These are phyloP conservation scores for Psilopsiagon aurifrons DNA, from an alignment of 2,113 vertebrate species.

Conservation along the genomic window DNA sequence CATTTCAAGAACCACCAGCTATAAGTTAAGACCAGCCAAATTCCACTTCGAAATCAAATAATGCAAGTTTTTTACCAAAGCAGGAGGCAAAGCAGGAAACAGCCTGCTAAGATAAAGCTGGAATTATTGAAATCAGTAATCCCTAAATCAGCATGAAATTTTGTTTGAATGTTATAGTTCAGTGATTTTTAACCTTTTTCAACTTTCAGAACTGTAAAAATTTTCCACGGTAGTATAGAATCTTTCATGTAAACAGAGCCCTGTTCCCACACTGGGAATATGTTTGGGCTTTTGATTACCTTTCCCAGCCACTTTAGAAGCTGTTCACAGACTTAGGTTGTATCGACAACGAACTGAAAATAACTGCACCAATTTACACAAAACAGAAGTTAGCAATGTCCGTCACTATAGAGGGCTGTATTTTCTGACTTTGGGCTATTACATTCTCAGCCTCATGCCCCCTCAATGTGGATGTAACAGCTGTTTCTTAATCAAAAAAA, in stretches of 20 bases:
- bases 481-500: background rate
- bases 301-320: background rate
- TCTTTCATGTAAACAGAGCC: background rate
- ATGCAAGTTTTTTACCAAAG: background rate
- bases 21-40: background rate
- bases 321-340: background rate
- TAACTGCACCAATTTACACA: background rate
- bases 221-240: background rate
- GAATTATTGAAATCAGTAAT: constrained; percentile 14
- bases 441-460: background rate
- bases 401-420: accelerated
- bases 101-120: background rate
- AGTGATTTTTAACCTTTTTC: background rate
- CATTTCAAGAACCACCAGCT: constrained; percentile 13
- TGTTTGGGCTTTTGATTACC: background rate
- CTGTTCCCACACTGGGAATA: background rate
- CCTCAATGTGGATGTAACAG: background rate
- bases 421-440: background rate
- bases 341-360: background rate
- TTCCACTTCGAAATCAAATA: constrained; percentile 2
- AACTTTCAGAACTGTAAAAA: background rate
- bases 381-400: background rate
- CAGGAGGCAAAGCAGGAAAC: background rate
- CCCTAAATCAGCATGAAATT: background rate
- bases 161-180: background rate